A percentile compares a stretch with the other conserved stretches of the same genome.
Evolutionary conservation across 2,888 invertebrate species (phyloP).

Genomic region (Dasypogon diadema): DNA sequence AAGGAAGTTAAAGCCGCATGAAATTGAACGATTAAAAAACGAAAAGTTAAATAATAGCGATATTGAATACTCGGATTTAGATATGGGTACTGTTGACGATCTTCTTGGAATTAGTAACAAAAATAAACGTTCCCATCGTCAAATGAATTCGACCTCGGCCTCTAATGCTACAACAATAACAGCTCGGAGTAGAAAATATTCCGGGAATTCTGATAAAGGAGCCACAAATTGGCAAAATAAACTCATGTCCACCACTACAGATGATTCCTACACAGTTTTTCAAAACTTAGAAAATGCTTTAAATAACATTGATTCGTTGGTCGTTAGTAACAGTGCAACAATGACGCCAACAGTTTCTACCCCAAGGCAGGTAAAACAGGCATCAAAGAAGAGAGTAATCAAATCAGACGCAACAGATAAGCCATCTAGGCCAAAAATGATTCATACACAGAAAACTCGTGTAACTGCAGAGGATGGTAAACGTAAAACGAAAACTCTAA

Average conservation of each 20-base stretch:
- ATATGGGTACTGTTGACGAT: constrained; percentile 67
- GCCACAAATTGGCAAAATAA: constrained; percentile 63
- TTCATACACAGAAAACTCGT: constrained; percentile 78
- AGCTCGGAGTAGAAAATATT: constrained; percentile 53
- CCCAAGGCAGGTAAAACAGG: constrained; percentile 58
- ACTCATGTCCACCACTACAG: constrained; percentile 62
- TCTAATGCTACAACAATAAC: constrained; percentile 63
- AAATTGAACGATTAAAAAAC: constrained; percentile 68
- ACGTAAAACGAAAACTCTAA: constrained; percentile 73
- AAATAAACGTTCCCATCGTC: constrained; percentile 34
- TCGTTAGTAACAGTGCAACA: constrained; percentile 61
- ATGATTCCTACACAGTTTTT: constrained; percentile 68
- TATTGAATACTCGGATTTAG: constrained; percentile 66
- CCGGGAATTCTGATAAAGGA: constrained; percentile 54
- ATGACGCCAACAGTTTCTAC: constrained; percentile 59
- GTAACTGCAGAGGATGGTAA: constrained; percentile 72
- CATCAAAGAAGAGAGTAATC: constrained; percentile 61
- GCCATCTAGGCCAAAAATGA: constrained; percentile 79
- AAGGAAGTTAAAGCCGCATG: constrained; percentile 79
- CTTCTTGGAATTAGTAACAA: constrained; percentile 62
- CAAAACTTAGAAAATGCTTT: constrained; percentile 70
- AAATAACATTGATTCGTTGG: constrained; percentile 68
- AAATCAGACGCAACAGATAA: constrained; percentile 58
- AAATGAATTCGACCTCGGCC: constrained; percentile 63
- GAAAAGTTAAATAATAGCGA: constrained; percentile 62